Evolutionary conservation across 2,888 invertebrate species (phyloP), one percentile per base, ranked within the genome.

Genomic region (Pristionchus exspectatus): DNA sequence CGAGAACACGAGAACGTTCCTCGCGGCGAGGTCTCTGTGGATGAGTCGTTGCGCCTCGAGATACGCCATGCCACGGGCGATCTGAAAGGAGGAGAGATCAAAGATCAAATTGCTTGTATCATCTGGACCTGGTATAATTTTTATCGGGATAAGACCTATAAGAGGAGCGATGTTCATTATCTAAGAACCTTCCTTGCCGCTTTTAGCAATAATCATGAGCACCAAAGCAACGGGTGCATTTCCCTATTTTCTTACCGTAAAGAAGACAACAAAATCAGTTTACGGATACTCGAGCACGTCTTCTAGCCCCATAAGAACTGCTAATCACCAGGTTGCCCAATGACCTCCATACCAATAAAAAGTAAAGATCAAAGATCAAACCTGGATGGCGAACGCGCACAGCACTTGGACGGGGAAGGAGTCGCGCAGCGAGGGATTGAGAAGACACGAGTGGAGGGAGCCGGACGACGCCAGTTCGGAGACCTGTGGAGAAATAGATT

Each of bases 1-100:
- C 90, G 97, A 97, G 96, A 98, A 99, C 0, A 99, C 99, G 93
- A 99, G 96, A 93, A 99, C 98, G 96, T 99, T 99, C 93, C 99
- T 96, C 56, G 99, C 98, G 4, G 99, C 99, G 95, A 99, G 96
- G 96, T 99, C 99, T 93, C 99, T 97, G 96, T 99, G 99, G 95
- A 99, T 98, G 94, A 99, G 97, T 95, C 98, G 97, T 96, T 98
- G 98, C 91, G 97, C 97, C 96, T 98, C 98, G 93, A 99, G 96
- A 96, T 99, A 99, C 95, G 97, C 97, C 99, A 99, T 99, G 88
- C 99, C 99, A 96, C 88, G 88, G 14, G 93, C 92, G 88, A 93
- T 93, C 91, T 93, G 93, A 24, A 63, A 16, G 63, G 24, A n/a
- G 18, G 9, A 27, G 21, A 90, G 66, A 59, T 85, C 27, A 56